phyloP scores from a whole-genome alignment of 2,888 invertebrate species.

The Choristoneura rosaceana region DNA sequence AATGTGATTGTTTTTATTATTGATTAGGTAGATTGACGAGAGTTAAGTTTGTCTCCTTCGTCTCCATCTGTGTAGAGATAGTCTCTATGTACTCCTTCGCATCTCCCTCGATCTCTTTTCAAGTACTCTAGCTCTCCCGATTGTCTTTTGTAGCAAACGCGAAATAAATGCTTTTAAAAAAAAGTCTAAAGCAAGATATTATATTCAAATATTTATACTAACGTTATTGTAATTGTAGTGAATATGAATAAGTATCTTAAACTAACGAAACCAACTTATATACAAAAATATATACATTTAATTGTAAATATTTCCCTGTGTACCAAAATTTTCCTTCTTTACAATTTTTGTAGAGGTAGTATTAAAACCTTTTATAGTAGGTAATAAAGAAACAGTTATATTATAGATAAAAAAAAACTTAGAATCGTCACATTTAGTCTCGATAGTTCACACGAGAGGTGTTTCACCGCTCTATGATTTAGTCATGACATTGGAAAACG shows the following conservation, averaged over 20 bases:
- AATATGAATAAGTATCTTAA: conserved; percentile 63
- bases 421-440: conserved; percentile 35
- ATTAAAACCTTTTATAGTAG: conserved; percentile 49
- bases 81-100: conserved; percentile 64
- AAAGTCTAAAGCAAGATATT: conserved; percentile 73
- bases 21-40: conserved; percentile 48
- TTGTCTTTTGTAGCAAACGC: conserved; percentile 65
- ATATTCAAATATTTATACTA: conserved; percentile 83
- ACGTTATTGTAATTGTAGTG: conserved; percentile 77
- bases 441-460: conserved; percentile 21
- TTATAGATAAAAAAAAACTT: conserved; percentile 41
- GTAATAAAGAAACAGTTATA: conserved; percentile 48
- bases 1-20: conserved; percentile 56
- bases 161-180: conserved; percentile 68
- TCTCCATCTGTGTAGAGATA: conserved; percentile 51
- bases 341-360: conserved; percentile 81
- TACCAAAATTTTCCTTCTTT: conserved; percentile 83
- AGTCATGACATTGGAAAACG: not conserved
- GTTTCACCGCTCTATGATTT: not conserved
- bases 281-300: conserved; percentile 78
- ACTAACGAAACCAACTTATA: conserved; percentile 77
- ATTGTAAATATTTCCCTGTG: conserved; percentile 81
- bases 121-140: conserved; percentile 57
- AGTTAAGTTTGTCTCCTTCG: conserved; percentile 45
- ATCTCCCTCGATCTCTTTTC: conserved; percentile 51